These are phyloP conservation scores for Carposina sasakii DNA, from an alignment of 1,140 invertebrate genomes.

Conservation along the genomic window DNA sequence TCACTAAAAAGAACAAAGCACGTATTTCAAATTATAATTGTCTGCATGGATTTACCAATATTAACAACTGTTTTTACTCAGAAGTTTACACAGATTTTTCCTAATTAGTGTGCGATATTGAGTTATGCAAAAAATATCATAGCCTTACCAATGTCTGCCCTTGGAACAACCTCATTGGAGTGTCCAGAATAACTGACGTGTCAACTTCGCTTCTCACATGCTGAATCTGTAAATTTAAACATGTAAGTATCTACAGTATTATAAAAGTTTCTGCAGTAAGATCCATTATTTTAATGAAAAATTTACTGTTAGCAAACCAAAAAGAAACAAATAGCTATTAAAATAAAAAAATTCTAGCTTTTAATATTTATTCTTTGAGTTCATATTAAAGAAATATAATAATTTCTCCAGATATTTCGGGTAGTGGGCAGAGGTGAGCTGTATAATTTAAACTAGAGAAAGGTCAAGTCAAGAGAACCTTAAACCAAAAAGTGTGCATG, in stretches of 20 bases:
- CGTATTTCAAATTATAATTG: too few species aligned
- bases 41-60: too few species aligned
- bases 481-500: too few species aligned
- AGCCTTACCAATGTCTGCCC: slow-evolving; percentile 44
- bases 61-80: too few species aligned
- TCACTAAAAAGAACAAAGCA: too few species aligned
- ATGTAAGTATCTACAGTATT: too few species aligned
- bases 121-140: slow-evolving; percentile 6
- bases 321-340: background rate
- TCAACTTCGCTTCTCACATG: slow-evolving; percentile 46
- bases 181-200: slow-evolving; percentile 47
- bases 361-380: background rate
- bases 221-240: slow-evolving; percentile 32
- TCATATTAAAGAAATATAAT: background rate
- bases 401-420: background rate
- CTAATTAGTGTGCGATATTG: too few species aligned
- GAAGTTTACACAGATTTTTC: too few species aligned
- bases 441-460: too few species aligned
- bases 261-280: too few species aligned
- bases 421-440: too few species aligned
- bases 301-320: background rate
- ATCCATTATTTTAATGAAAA: background rate
- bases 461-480: too few species aligned
- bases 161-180: slow-evolving; percentile 47
- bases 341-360: background rate